Conservation (phyloP, 2,113 vertebrate genomes). For the Podarcis muralis region DNA sequence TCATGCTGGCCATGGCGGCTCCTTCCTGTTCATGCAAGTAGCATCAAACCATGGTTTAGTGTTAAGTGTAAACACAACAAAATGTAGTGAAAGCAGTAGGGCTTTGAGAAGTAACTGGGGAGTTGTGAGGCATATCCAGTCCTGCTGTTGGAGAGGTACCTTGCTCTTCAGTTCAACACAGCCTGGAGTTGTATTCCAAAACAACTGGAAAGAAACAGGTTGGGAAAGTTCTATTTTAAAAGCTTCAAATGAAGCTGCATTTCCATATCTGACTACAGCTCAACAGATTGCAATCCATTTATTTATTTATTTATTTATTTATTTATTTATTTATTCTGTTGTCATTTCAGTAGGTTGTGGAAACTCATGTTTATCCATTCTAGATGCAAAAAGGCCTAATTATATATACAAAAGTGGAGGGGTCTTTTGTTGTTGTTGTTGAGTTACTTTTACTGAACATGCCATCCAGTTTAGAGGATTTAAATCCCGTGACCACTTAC, state of each 20-base stretch:
- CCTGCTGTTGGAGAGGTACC: background rate
- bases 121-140: background rate
- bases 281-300: background rate
- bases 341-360: background rate
- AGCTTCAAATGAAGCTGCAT: too few relatives aligned
- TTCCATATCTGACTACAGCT: background rate
- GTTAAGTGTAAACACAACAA: too few relatives aligned
- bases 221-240: too few relatives aligned
- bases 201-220: too few relatives aligned
- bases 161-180: background rate
- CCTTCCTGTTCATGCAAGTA: too few relatives aligned
- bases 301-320: background rate
- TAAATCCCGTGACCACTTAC: background rate
- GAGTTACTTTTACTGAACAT: background rate
- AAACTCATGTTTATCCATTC: background rate
- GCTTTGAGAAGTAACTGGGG: background rate
- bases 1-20: too few relatives aligned
- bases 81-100: background rate
- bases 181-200: background rate
- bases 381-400: background rate
- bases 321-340: background rate
- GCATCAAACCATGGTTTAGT: too few relatives aligned
- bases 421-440: too few relatives aligned
- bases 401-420: too few relatives aligned
- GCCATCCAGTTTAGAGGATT: background rate